Percentiles rank a stretch among this genome's conserved stretches.
Conservation (phyloP, 1,140 invertebrate species). For the Bombus huntii region DNA sequence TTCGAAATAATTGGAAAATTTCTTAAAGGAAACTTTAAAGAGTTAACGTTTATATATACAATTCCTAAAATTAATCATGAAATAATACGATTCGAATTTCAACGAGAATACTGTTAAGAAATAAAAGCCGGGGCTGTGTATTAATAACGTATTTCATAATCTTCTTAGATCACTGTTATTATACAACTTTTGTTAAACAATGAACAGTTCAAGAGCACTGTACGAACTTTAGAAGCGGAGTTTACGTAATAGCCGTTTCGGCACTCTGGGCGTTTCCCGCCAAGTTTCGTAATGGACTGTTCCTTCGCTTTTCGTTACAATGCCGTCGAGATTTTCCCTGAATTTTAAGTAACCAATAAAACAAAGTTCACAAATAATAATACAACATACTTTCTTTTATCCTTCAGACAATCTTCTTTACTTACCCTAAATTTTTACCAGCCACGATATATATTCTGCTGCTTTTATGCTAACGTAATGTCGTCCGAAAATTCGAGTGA, state of each 20-base stretch:
- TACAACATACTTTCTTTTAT: background rate
- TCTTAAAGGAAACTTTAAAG: background rate
- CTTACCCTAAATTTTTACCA: background rate
- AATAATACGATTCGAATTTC: background rate
- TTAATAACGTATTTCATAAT: background rate
- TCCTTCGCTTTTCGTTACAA: background rate
- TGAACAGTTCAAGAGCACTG: background rate
- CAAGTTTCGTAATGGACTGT: slow-evolving; percentile 36
- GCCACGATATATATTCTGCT: background rate
- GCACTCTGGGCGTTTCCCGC: slow-evolving; percentile 34
- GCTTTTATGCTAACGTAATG: background rate
- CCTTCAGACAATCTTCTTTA: background rate
- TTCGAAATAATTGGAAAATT: background rate
- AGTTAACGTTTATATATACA: background rate
- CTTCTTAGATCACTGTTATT: background rate
- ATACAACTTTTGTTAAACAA: background rate
- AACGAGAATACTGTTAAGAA: background rate
- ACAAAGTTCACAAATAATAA: background rate
- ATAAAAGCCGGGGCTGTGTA: background rate
- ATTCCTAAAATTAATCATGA: background rate
- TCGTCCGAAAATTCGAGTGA: background rate
- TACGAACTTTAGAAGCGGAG: background rate
- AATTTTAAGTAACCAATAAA: background rate
- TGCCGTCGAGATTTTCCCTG: background rate
- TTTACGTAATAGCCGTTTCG: slow-evolving; percentile 30